Base-by-base conservation (phyloP, 1,140 invertebrate species). In the Pygmarrhopalites habei region DNA sequence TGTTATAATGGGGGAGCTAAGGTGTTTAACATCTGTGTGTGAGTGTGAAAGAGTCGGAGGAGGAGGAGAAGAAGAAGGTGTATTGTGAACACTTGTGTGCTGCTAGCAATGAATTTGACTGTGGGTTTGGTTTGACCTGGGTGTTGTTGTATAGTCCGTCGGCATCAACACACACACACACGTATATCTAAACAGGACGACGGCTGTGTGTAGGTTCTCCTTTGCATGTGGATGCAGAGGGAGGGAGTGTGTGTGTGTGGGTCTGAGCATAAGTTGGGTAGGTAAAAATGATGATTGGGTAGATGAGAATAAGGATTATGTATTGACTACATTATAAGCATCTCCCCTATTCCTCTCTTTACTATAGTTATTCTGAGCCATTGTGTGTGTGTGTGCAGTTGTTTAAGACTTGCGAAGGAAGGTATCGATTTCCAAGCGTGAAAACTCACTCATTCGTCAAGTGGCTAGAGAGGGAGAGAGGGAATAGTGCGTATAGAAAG, bases 341-440 rank as follows among this genome's bases (percentile, higher is more conserved):
- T n/a, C n/a, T n/a, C n/a, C n/a, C n/a, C n/a, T n/a, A n/a, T n/a
- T n/a, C n/a, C n/a, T n/a, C n/a, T n/a, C n/a, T n/a, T n/a, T n/a
- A n/a, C n/a, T n/a, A n/a, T n/a, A n/a, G n/a, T n/a, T n/a, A n/a
- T n/a, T n/a, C n/a, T n/a, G n/a, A n/a, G n/a, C n/a, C n/a, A n/a
- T n/a, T n/a, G n/a, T n/a, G n/a, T n/a, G n/a, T n/a, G n/a, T n/a
- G n/a, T n/a, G n/a, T n/a, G n/a, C n/a, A n/a, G n/a, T n/a, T n/a
- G n/a, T n/a, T n/a, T n/a, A n/a, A n/a, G n/a, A n/a, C n/a, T n/a
- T 35, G 17, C 23, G 32, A 56, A 25, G 17, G 39, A 56, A 58
- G 14, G 57, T 56, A 64, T 64, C 62, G 21, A 62, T 66, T 66
- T 66, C 65, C 60, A 62, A 62, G 65, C 60, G 60, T 62, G 60